Evolutionary conservation across 2,888 invertebrate species (phyloP), one percentile per base, ranked within the genome.

Genomic region (Oxycera nigricornis): DNA sequence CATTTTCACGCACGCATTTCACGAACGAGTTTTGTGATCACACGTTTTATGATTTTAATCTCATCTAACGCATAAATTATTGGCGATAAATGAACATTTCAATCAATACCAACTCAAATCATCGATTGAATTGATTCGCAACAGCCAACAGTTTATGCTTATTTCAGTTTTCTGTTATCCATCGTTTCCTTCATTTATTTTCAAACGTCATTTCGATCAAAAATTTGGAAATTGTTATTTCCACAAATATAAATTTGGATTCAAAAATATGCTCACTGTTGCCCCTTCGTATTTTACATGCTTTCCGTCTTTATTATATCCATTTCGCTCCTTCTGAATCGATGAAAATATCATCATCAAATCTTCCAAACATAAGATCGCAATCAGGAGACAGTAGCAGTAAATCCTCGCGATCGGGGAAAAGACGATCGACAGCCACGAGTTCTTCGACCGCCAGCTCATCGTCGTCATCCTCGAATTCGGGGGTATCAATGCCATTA

Each of bases 381-480:
- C 78, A 79, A 77, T 80, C 80, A 72, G 79, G 79, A 75, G 79
- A 79, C 61, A 78, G 77, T 76, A 77, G 76, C 72, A 77, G 74
- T 77, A 82, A 79, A 67, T 83, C 84, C 14, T 70, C 70, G 6
- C 81, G 85, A 41, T 83, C 84, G 57, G 83, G 83, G 61, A 85
- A 85, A 76, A 84, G 84, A 73, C 82, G 84, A n/a, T 82, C 82
- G 14, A 82, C 84, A 39, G 81, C 82, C 14, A 77, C 76, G 68
- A 78, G 79, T 20, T 46, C 52, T 50, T 20, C 65, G 20, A 2
- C 46, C 1, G 73, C 59, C 46, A 59, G 72, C n/a, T 73, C 77
- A 74, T 77, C 77, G 35, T 79, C 77, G 9, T 73, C 77, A 22
- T 80, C 75, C n/a, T 78, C 77, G 30, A 76, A 75, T 46, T 75